phyloP scores from a whole-genome alignment of 2,113 vertebrate genomes.

The Alethe castanea region DNA sequence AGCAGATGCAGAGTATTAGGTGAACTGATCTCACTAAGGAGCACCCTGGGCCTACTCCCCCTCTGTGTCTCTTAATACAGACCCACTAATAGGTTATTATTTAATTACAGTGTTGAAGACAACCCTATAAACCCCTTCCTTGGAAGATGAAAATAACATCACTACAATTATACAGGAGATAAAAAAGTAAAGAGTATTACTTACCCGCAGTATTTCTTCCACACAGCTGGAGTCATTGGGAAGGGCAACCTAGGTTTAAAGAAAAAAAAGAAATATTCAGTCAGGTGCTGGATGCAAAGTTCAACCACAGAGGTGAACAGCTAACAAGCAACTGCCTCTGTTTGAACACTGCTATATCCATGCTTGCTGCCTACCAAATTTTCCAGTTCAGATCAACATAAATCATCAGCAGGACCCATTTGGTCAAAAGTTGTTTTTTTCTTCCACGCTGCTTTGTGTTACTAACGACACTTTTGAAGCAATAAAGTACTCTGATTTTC shows the following conservation, averaged over 20 bases:
- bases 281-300: conserved; percentile 23
- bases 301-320: conserved; percentile 3
- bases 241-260: conserved; percentile 85
- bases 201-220: conserved; percentile 95
- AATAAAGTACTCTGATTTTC: conserved; percentile 44
- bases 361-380: not conserved
- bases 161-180: conserved; percentile 1
- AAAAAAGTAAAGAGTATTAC: conserved; percentile 63
- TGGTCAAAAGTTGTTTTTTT: conserved; percentile 7
- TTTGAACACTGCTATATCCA: conserved; percentile 9
- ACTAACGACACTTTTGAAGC: not conserved
- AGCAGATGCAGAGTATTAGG: not conserved
- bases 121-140: not conserved
- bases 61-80: not conserved
- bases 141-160: not conserved
- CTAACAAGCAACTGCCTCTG: not conserved
- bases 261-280: conserved; percentile 23
- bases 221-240: conserved; percentile 94
- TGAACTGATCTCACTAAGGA: not conserved
- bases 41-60: not conserved
- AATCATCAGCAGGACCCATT: conserved; percentile 15
- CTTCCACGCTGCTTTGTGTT: not conserved
- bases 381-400: conserved; percentile 32
- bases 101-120: not conserved
- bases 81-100: not conserved